Evolutionary conservation across 2,113 vertebrate species (phyloP).

Genomic region (Alaudala cheleensis): DNA sequence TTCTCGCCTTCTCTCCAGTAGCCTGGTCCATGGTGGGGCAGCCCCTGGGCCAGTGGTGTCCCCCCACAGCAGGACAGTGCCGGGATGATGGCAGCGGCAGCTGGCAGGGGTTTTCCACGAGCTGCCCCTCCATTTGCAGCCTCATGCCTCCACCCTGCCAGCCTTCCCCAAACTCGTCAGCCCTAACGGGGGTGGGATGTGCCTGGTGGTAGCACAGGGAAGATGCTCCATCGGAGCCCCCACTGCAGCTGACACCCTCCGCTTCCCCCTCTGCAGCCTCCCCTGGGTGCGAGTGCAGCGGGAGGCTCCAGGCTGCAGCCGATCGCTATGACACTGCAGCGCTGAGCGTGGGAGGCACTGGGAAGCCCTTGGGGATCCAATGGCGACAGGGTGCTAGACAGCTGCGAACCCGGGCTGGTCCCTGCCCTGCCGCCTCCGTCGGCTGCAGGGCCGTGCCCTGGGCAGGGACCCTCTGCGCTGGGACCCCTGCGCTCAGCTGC

Average conservation of each 20-base stretch:
- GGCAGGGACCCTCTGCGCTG: accelerated
- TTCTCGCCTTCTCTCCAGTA: accelerated
- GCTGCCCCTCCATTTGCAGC: not conserved
- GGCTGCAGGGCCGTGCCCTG: accelerated
- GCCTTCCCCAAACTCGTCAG: accelerated
- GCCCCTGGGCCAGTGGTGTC: accelerated
- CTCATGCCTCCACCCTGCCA: accelerated
- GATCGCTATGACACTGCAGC: accelerated
- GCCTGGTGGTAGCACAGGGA: accelerated
- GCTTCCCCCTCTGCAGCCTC: not conserved
- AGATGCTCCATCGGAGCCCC: accelerated
- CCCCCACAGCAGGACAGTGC: not conserved
- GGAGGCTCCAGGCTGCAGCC: not conserved
- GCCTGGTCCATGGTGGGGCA: not conserved
- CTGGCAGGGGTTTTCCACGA: not conserved
- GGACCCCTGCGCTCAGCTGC: accelerated
- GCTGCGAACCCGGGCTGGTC: accelerated
- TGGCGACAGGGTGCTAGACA: accelerated
- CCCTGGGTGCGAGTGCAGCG: not conserved
- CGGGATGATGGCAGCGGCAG: not conserved
- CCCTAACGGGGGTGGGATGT: accelerated
- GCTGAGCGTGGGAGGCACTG: accelerated
- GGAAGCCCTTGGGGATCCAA: not conserved
- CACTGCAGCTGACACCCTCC: accelerated
- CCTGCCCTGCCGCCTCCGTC: accelerated